Conservation (phyloP, 2,113 vertebrate genomes). For the Pelecanus crispus region DNA sequence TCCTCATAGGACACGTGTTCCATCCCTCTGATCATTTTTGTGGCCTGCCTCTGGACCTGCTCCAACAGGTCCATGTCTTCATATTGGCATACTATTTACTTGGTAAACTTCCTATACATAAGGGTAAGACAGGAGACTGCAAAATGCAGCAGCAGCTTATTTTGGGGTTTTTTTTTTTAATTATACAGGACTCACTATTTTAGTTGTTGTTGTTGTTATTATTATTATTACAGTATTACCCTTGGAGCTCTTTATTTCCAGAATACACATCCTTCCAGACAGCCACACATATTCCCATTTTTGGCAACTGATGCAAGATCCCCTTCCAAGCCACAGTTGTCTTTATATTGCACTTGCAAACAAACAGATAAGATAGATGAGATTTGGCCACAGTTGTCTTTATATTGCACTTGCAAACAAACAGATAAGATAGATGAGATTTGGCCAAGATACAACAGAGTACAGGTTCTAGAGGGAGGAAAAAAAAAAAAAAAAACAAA, state of each 20-base stretch:
- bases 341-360: neutral
- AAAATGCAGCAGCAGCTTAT: neutral
- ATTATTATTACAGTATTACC: neutral
- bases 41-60: accelerated
- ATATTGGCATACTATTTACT: neutral
- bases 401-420: neutral
- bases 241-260: neutral
- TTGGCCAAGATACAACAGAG: neutral
- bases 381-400: neutral
- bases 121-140: neutral
- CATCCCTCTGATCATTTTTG: neutral
- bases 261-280: neutral
- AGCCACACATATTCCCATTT: neutral
- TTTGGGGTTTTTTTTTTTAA: neutral
- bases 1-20: neutral
- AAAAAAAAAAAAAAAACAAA: neutral
- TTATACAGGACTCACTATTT: neutral
- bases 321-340: neutral
- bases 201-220: neutral
- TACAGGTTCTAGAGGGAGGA: neutral
- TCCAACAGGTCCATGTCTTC: neutral
- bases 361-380: neutral
- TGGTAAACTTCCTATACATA: neutral
- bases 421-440: neutral
- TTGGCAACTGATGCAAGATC: neutral